These are phyloP conservation scores for Champsocephalus esox DNA, from an alignment of 2,797 vertebrate genomes.

Conservation along the genomic window DNA sequence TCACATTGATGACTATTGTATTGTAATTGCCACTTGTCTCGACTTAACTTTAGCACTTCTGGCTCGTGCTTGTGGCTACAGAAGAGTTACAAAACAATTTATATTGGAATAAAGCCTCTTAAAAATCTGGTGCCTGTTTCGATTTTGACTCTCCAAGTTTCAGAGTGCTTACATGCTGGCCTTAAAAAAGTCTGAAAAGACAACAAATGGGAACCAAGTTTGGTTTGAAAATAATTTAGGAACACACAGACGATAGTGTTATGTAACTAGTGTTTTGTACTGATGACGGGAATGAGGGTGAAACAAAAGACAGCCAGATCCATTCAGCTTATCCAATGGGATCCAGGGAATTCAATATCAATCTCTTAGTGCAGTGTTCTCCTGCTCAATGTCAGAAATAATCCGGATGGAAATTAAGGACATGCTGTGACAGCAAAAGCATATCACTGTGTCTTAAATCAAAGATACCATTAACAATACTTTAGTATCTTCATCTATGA, in stretches of 20 bases:
- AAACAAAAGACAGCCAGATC: constrained; percentile 48
- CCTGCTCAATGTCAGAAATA: constrained; percentile 45
- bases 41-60: constrained; percentile 45
- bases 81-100: constrained; percentile 13
- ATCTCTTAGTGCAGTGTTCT: constrained; percentile 35
- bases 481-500: background rate
- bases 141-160: constrained; percentile 30
- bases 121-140: constrained; percentile 35
- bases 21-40: constrained; percentile 58
- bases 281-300: constrained; percentile 46
- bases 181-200: constrained; percentile 29
- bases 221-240: constrained; percentile 5
- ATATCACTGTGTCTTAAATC: constrained; percentile 27
- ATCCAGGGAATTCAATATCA: constrained; percentile 50
- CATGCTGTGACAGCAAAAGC: constrained; percentile 26
- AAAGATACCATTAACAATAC: constrained; percentile 20
- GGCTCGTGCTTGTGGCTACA: constrained; percentile 6
- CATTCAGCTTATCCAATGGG: constrained; percentile 40
- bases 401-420: constrained; percentile 52
- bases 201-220: constrained; percentile 24
- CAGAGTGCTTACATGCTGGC: constrained; percentile 32
- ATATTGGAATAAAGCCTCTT: constrained; percentile 34
- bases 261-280: constrained; percentile 12
- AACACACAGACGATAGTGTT: constrained; percentile 24
- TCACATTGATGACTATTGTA: constrained; percentile 33